Conservation (phyloP, 2,797 vertebrate species). For the Clarias pachynema region DNA sequence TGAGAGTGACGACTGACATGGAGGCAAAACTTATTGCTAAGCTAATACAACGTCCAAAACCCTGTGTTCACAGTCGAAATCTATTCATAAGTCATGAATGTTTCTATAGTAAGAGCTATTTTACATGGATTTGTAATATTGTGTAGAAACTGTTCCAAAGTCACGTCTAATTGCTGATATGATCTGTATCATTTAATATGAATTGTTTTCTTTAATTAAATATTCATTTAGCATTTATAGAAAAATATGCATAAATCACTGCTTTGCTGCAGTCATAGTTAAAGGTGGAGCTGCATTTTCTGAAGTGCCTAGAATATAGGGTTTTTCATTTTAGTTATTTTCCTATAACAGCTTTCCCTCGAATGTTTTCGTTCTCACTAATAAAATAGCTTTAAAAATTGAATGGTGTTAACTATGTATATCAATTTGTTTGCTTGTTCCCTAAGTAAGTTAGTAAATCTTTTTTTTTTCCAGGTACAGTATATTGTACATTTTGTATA, state of each 20-base stretch:
- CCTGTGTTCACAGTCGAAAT: not conserved
- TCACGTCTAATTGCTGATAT: not conserved
- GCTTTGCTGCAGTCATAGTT: not conserved
- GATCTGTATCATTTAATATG: not conserved
- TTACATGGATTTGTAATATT: not conserved
- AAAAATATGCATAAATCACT: not conserved
- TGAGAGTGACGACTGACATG: not conserved
- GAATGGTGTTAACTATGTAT: not conserved
- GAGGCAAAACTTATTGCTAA: not conserved
- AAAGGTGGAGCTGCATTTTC: not conserved
- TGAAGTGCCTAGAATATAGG: not conserved
- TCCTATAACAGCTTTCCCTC: not conserved
- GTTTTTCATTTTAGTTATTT: not conserved
- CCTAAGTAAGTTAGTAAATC: not conserved
- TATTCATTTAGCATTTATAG: not conserved
- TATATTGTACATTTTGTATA: not conserved
- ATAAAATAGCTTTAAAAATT: not conserved
- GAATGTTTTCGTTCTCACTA: not conserved
- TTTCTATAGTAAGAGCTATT: not conserved
- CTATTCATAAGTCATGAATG: not conserved
- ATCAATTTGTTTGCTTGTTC: not conserved
- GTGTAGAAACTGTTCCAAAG: not conserved
- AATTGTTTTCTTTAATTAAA: not conserved
- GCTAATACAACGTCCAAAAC: not conserved
- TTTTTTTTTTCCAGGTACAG: not conserved